phyloP scores from a whole-genome alignment of 2,797 vertebrate species.

The Danio jaintianensis region DNA sequence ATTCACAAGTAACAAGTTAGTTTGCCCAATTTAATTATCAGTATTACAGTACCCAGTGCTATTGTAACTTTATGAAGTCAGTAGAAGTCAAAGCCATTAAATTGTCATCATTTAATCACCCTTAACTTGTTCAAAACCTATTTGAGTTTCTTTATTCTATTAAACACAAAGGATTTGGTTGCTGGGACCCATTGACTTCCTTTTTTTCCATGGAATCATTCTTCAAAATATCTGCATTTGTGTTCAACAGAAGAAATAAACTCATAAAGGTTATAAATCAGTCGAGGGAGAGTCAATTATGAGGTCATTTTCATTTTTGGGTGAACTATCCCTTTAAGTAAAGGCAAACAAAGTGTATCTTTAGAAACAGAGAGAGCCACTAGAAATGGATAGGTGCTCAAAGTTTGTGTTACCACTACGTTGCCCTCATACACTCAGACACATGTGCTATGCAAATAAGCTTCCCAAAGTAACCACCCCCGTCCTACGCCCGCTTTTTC shows the following conservation, averaged over 20 bases:
- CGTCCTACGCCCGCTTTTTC: slow-evolving; percentile 75
- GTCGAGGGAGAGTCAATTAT: no score
- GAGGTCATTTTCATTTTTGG: no score
- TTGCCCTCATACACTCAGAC: slow-evolving; percentile 62
- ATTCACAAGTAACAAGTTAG: slow-evolving; percentile 24
- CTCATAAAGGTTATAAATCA: no score
- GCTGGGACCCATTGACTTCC: no score
- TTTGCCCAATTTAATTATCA: not conserved
- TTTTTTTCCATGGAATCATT: no score
- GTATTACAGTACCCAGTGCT: not conserved
- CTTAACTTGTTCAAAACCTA: no score
- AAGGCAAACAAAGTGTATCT: slow-evolving; percentile 40
- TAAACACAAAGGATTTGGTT: no score
- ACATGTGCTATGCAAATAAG: slow-evolving; percentile 83
- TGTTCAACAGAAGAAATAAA: no score
- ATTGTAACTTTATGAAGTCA: not conserved
- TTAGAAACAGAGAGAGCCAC: slow-evolving; percentile 42
- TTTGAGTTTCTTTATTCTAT: no score
- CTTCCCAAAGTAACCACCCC: slow-evolving; percentile 73
- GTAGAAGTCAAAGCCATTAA: slow-evolving; percentile 36
- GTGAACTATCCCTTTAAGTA: not conserved
- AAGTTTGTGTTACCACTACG: slow-evolving; percentile 40
- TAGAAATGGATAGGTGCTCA: slow-evolving; percentile 50
- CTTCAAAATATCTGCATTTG: no score
- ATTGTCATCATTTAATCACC: no score